Conservation (phyloP, 2,888 invertebrate species). For the Eucriotettix oculatus region DNA sequence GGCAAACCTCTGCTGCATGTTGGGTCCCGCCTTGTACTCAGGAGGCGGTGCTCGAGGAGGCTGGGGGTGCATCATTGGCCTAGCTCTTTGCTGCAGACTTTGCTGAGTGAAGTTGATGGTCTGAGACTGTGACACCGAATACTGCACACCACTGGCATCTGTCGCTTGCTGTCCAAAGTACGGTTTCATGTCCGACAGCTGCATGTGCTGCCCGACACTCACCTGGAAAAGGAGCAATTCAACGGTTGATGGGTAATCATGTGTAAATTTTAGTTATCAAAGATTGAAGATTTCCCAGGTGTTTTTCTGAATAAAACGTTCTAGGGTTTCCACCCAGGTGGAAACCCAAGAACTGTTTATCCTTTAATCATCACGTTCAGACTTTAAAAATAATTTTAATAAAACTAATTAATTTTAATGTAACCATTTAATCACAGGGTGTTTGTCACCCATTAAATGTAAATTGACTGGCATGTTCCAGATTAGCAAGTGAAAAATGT, state of each 20-base stretch:
- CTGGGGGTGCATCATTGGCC: constrained; percentile 8
- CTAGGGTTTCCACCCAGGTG: too few species aligned
- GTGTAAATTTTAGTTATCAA: background rate
- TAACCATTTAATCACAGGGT: too few species aligned
- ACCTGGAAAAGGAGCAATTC: constrained; percentile 35
- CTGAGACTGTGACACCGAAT: constrained; percentile 68
- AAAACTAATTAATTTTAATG: too few species aligned
- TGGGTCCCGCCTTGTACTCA: constrained; percentile 47
- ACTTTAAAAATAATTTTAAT: too few species aligned
- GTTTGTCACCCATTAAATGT: too few species aligned
- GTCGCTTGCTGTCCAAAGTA: background rate
- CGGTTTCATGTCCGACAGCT: constrained; percentile 52
- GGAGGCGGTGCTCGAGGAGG: constrained; percentile 61
- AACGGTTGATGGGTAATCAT: background rate
- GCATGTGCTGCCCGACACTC: constrained; percentile 59
- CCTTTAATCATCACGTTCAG: too few species aligned
- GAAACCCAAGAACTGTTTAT: too few species aligned
- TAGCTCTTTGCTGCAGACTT: constrained; percentile 20
- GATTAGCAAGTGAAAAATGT: too few species aligned
- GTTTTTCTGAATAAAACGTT: too few species aligned
- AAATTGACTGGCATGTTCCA: too few species aligned
- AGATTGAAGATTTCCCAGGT: background rate
- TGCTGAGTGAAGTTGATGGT: constrained; percentile 74
- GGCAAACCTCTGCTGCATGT: constrained; percentile 10
- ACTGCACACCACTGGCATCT: constrained; percentile 20